A percentile compares a stretch with the other conserved stretches of the same genome.
Conservation (phyloP, 2,113 vertebrate species). For the Thermophis baileyi region DNA sequence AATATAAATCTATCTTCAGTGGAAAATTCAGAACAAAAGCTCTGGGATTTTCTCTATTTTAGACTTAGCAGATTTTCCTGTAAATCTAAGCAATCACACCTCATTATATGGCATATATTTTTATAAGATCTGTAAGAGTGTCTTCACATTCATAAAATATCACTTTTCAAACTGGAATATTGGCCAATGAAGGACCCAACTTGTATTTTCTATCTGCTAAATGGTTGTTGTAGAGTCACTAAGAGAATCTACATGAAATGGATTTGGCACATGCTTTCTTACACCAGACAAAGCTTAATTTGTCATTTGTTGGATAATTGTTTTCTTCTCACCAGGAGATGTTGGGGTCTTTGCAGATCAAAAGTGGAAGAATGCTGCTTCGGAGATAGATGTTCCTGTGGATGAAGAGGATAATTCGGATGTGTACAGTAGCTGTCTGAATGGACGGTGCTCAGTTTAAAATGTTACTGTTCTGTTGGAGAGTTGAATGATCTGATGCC, state of each 20-base stretch:
- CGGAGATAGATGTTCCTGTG: conserved; percentile 74
- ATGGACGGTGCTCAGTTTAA: conserved; percentile 73
- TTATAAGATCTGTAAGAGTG: conserved; percentile 34
- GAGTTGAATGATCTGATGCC: conserved; percentile 59
- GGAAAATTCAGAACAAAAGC: conserved; percentile 40
- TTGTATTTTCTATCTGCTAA: conserved; percentile 57
- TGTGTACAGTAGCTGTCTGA: conserved; percentile 77
- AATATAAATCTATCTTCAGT: conserved; percentile 42
- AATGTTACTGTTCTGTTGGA: conserved; percentile 64
- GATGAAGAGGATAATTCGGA: conserved; percentile 81
- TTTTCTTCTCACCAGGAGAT: conserved; percentile 80
- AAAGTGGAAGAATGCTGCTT: conserved; percentile 75
- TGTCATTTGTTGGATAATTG: conserved; percentile 71
- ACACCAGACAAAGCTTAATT: conserved; percentile 70
- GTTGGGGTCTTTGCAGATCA: conserved; percentile 77
- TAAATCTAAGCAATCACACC: conserved; percentile 22
- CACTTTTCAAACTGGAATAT: conserved; percentile 49
- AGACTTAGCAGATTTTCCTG: conserved; percentile 33
- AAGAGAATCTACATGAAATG: conserved; percentile 68
- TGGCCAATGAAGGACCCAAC: conserved; percentile 39
- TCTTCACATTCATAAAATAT: conserved; percentile 30
- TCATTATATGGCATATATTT: conserved; percentile 46
- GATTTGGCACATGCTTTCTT: conserved; percentile 70
- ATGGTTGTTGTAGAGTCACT: conserved; percentile 64
- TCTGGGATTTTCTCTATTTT: not conserved